phyloP scores from a whole-genome alignment of 2,888 invertebrate genomes.

The Heliconius ethilla region DNA sequence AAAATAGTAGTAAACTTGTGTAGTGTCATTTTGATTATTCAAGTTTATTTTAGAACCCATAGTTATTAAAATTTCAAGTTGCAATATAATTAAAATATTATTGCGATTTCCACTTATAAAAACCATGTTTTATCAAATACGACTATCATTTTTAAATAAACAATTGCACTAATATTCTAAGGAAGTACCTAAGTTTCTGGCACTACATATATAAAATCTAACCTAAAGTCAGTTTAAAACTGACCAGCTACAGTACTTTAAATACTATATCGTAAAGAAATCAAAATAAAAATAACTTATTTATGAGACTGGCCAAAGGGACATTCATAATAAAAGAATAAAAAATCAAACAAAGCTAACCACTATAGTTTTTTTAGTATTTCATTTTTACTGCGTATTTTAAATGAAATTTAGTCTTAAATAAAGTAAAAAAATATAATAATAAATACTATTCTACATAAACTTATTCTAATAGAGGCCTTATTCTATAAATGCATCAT shows the following conservation, averaged over 20 bases:
- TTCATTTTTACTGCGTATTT: not conserved
- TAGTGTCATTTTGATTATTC: no score
- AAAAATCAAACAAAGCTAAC: not conserved
- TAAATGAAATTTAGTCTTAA: not conserved
- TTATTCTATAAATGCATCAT: conserved; percentile 71
- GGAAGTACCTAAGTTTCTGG: conserved; percentile 45
- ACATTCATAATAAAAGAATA: not conserved
- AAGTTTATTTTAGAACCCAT: no score
- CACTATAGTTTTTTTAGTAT: not conserved
- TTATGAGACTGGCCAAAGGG: not conserved
- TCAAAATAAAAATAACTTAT: conserved; percentile 6
- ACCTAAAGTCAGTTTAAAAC: conserved; percentile 48
- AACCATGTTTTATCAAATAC: not conserved
- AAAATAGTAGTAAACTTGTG: no score
- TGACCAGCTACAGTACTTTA: conserved; percentile 41
- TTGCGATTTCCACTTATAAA: not conserved
- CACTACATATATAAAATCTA: conserved; percentile 48
- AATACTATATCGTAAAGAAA: conserved; percentile 28
- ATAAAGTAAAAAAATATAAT: not conserved
- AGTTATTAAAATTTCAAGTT: no score
- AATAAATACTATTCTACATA: conserved; percentile 33
- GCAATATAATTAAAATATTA: no score
- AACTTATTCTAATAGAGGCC: conserved; percentile 30
- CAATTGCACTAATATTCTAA: conserved; percentile 5
- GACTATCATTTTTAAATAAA: conserved; percentile 6